Evolutionary conservation across 2,797 vertebrate species (phyloP).

Genomic region (Toxotes lorentzi): DNA sequence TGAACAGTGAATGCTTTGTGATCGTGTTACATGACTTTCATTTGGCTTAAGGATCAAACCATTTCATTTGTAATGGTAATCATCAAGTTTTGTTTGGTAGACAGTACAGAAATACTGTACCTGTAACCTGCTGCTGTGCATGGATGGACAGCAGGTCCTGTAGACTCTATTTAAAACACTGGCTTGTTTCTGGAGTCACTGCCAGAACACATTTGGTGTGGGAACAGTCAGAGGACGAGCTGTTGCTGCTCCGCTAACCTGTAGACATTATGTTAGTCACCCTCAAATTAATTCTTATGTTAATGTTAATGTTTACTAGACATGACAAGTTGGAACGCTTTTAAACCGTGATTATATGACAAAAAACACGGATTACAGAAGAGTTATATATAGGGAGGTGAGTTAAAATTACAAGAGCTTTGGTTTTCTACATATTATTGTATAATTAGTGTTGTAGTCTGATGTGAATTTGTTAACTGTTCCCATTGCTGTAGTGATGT

Average conservation of each 20-base stretch:
- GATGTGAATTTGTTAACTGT: not conserved
- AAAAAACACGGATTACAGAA: not conserved
- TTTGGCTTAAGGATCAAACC: not conserved
- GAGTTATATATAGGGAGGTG: not conserved
- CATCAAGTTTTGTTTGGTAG: not conserved
- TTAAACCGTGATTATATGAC: not conserved
- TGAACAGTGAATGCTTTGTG: no score
- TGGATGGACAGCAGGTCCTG: not conserved
- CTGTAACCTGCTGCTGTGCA: not conserved
- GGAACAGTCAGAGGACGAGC: no score
- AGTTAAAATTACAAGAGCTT: not conserved
- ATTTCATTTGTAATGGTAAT: not conserved
- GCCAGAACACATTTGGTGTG: not conserved
- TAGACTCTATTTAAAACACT: not conserved
- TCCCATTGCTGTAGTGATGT: constrained; percentile 19
- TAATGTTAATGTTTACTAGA: not conserved
- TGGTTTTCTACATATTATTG: not conserved
- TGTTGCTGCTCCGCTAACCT: no score
- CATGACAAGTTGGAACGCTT: no score
- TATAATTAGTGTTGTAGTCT: constrained; percentile 1
- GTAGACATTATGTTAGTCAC: no score
- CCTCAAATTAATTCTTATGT: not conserved
- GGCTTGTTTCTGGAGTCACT: not conserved
- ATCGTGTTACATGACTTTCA: no score
- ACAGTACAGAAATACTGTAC: not conserved